A percentile compares a stretch with the other conserved stretches of the same genome.
phyloP scores from a whole-genome alignment of 2,888 invertebrate genomes.

The Neoaliturus tenellus region DNA sequence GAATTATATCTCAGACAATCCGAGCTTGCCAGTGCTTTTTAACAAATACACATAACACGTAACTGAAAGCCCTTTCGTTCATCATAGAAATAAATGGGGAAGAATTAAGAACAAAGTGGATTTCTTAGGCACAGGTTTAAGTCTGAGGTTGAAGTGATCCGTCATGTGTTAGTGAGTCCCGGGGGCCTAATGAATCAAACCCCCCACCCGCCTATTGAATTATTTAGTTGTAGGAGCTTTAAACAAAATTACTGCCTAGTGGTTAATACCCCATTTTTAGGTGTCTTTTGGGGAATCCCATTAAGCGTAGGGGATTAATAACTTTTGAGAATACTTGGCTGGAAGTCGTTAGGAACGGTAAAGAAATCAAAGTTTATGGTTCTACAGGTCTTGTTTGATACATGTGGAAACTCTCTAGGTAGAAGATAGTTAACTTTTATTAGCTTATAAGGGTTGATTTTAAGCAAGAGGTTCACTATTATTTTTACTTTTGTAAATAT shows the following conservation, averaged over 20 bases:
- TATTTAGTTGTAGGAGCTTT: conserved; percentile 24
- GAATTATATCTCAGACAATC: too few relatives aligned
- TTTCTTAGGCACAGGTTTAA: neutral
- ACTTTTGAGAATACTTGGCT: neutral
- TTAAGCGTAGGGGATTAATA: neutral
- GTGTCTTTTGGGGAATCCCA: neutral
- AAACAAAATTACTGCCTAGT: neutral
- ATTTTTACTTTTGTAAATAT: too few relatives aligned
- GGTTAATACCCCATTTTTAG: conserved; percentile 24
- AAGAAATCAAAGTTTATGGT: too few relatives aligned
- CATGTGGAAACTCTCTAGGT: too few relatives aligned
- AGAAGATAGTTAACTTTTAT: too few relatives aligned
- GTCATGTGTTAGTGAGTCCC: neutral
- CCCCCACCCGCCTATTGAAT: neutral
- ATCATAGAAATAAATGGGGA: neutral
- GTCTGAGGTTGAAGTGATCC: neutral
- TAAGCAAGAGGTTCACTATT: too few relatives aligned
- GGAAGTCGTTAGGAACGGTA: neutral
- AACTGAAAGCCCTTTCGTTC: too few relatives aligned
- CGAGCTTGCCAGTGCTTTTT: too few relatives aligned
- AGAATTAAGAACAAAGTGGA: neutral
- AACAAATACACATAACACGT: too few relatives aligned
- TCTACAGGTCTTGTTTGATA: too few relatives aligned
- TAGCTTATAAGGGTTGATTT: too few relatives aligned
- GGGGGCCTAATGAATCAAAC: neutral